Evolutionary conservation across 2,888 invertebrate genomes (phyloP).

Genomic region (Nephrotoma guestfalica): DNA sequence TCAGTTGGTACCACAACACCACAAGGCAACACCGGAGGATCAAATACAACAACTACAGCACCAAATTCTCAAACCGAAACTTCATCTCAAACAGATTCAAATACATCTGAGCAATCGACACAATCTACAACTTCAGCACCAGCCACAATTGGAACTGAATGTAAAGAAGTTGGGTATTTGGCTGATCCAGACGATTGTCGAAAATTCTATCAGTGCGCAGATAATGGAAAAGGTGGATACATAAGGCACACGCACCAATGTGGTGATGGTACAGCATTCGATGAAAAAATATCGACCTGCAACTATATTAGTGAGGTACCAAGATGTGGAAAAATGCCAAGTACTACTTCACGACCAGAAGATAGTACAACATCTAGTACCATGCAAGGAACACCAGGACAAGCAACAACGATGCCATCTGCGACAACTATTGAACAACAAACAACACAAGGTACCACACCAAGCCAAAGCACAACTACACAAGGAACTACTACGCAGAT

Average conservation of each 20-base stretch:
- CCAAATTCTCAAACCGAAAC: background rate
- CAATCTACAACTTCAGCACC: constrained; percentile 12
- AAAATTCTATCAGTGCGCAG: constrained; percentile 42
- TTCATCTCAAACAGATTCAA: background rate
- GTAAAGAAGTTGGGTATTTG: constrained; percentile 30
- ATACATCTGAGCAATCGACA: constrained; percentile 10
- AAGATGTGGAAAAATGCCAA: constrained; percentile 15
- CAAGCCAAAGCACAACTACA: constrained; percentile 15
- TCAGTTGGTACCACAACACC: background rate
- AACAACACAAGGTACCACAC: constrained; percentile 14
- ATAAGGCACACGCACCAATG: constrained; percentile 38
- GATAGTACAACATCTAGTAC: constrained; percentile 13
- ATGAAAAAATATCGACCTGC: constrained; percentile 39
- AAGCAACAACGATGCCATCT: constrained; percentile 8
- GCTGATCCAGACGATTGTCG: constrained; percentile 36
- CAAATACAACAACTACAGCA: constrained; percentile 3
- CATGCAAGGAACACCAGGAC: constrained; percentile 16
- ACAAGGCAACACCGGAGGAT: background rate
- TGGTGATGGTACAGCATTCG: constrained; percentile 42
- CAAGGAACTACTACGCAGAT: constrained; percentile 12
- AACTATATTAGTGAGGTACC: constrained; percentile 24
- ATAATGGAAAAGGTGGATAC: constrained; percentile 29
- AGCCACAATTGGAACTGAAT: constrained; percentile 15
- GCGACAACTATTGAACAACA: constrained; percentile 13
- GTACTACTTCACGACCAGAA: constrained; percentile 15